These are phyloP conservation scores for Paguma larvata DNA, from an alignment of 2,797 vertebrate species.

Conservation along the genomic window DNA sequence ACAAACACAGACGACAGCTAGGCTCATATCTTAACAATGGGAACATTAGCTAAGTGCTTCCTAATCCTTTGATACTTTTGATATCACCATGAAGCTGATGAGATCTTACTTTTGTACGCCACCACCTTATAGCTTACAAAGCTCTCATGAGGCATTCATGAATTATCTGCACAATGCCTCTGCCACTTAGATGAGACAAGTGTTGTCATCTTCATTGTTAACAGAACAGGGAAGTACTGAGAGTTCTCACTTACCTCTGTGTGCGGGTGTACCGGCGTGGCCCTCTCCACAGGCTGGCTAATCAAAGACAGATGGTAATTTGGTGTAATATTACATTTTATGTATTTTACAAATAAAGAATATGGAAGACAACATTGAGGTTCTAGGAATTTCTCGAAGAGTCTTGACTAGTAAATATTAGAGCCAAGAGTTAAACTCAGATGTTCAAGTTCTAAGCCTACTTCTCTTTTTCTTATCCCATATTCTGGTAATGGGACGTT, in stretches of 20 bases:
- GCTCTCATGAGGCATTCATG: not conserved
- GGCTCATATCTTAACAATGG: not conserved
- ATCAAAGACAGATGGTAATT: not conserved
- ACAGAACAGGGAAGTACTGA: not conserved
- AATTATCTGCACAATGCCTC: not conserved
- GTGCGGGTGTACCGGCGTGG: not conserved
- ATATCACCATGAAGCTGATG: not conserved
- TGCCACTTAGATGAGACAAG: not conserved
- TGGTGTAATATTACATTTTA: not conserved
- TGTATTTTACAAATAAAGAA: not conserved
- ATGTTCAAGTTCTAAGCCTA: not conserved
- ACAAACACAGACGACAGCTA: not conserved
- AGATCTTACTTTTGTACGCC: not conserved
- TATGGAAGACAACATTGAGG: not conserved
- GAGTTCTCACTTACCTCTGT: not conserved
- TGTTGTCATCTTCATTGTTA: not conserved
- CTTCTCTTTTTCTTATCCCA: not conserved
- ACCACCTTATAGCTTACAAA: not conserved
- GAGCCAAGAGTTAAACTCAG: not conserved
- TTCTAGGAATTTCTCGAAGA: conserved; percentile 3
- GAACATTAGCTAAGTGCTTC: conserved; percentile 2
- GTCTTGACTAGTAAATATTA: not conserved
- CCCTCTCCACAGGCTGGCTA: not conserved
- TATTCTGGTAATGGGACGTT: not conserved
- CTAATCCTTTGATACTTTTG: not conserved